Evolutionary conservation across 2,113 vertebrate species (phyloP).

Genomic region (Lophotis ruficrista): DNA sequence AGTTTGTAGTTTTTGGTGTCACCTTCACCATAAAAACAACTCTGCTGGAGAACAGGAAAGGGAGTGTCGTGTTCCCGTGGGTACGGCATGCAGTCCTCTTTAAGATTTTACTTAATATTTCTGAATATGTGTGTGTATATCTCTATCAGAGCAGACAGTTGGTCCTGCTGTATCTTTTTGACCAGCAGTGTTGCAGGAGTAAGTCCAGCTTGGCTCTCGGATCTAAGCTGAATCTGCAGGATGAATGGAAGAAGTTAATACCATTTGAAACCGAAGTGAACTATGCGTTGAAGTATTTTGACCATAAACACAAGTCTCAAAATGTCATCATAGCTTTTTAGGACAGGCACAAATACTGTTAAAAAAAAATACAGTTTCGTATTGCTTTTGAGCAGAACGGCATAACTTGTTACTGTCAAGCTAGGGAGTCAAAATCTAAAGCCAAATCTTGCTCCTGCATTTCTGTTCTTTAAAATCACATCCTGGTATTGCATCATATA

Average conservation of each 20-base stretch:
- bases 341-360: not conserved
- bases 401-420: not conserved
- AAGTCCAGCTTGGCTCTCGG: not conserved
- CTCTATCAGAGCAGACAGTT: not conserved
- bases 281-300: not conserved
- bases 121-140: not conserved
- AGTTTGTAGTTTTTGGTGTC: not conserved
- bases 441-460: not conserved
- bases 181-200: not conserved
- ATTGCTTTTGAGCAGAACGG: not conserved
- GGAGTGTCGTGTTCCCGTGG: fast-evolving
- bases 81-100: not conserved
- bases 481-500: not conserved
- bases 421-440: not conserved
- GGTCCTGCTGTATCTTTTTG: not conserved
- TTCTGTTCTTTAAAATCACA: not conserved
- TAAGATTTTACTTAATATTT: not conserved
- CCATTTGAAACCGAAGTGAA: not conserved
- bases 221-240: not conserved
- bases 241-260: not conserved
- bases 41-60: not conserved
- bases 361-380: not conserved
- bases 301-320: not conserved
- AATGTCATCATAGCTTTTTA: not conserved
- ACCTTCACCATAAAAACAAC: not conserved